phyloP scores from a whole-genome alignment of 2,113 vertebrate genomes.

The Furnarius figulus region DNA sequence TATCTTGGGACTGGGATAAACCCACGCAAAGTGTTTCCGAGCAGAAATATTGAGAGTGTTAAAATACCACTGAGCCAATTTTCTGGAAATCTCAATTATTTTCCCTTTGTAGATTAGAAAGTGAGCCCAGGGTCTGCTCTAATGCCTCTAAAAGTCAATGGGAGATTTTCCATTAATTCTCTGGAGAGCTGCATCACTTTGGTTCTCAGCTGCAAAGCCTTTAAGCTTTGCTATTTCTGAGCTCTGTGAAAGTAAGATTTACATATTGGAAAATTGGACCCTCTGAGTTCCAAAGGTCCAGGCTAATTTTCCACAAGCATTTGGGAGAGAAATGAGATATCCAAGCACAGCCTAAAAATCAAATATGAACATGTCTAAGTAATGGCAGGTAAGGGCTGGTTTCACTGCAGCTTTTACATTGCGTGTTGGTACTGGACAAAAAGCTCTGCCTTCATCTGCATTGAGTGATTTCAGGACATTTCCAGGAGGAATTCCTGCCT shows the following conservation, averaged over 20 bases:
- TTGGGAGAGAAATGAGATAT: neutral
- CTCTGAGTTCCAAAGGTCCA: neutral
- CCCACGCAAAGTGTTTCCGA: neutral
- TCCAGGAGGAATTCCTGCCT: neutral
- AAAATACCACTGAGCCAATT: neutral
- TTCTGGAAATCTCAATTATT: constrained; percentile 15
- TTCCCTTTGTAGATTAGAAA: neutral
- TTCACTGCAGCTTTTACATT: neutral
- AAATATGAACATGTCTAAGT: accelerated
- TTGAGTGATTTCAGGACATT: accelerated
- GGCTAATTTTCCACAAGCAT: neutral
- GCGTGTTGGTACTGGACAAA: accelerated
- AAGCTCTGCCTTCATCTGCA: neutral
- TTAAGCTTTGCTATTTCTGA: neutral
- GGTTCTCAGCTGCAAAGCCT: neutral
- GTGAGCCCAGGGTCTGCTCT: neutral
- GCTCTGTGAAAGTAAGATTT: neutral
- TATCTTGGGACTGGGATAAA: neutral
- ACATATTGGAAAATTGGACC: neutral
- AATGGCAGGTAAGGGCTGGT: neutral
- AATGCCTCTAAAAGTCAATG: neutral
- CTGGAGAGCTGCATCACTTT: neutral
- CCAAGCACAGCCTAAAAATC: neutral
- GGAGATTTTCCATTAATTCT: neutral
- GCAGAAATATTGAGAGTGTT: neutral